These are phyloP conservation scores for Ardeotis arabs DNA, from an alignment of 2,113 vertebrate species.

Conservation along the genomic window DNA sequence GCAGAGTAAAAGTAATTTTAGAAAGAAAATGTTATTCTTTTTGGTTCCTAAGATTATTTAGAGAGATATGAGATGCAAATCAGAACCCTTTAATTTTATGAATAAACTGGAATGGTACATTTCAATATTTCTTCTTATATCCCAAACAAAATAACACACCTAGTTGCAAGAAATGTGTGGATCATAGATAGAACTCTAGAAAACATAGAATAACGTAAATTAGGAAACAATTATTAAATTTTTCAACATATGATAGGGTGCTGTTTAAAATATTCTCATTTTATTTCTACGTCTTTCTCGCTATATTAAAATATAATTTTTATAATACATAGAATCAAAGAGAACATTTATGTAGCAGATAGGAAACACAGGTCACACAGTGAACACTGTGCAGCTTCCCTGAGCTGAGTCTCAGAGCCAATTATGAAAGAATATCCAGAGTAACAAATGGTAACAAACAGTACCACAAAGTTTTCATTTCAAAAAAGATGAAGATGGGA, in stretches of 20 bases:
- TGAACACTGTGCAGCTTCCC: not conserved
- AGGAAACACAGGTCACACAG: not conserved
- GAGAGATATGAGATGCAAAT: not conserved
- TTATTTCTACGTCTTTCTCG: not conserved
- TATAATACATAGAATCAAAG: not conserved
- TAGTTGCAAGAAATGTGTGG: not conserved
- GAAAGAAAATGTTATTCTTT: not conserved
- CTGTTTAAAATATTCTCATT: not conserved
- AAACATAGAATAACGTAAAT: not conserved
- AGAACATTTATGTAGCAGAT: not conserved
- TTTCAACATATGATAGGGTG: not conserved
- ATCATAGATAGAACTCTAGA: not conserved
- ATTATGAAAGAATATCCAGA: not conserved
- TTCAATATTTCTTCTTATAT: not conserved
- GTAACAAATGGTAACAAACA: not conserved
- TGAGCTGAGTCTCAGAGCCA: not conserved
- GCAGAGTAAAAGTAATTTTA: not conserved
- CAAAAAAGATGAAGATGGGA: not conserved
- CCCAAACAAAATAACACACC: not conserved
- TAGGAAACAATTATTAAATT: not conserved
- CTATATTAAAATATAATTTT: not conserved
- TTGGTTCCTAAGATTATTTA: not conserved
- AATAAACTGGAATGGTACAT: not conserved
- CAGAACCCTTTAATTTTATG: not conserved
- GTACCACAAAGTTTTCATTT: not conserved